Base-by-base conservation (phyloP, 2,113 vertebrate genomes). In the Leptocoma aspasia region DNA sequence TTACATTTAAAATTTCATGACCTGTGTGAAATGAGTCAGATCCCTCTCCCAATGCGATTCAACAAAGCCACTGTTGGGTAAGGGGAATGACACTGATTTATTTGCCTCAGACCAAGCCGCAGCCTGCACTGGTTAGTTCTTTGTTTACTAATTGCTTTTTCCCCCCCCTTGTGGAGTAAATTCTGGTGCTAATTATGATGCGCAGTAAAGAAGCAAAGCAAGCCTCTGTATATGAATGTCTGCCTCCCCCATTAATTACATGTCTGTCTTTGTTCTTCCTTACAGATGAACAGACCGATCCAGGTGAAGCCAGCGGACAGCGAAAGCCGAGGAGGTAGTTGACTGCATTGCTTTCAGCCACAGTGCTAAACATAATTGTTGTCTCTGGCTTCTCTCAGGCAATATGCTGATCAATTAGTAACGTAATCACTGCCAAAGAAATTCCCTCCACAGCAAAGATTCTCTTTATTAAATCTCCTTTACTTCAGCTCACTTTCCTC, bases 301-400 rank as follows among this genome's bases (percentile, higher is more conserved):
- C 99, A 99, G 98, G 99, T 99, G 99, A 99, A 99, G 97, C 99
- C 99, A 47, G 99, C 99, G 80, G 99, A 99, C 99, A 99, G 99
- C 85, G 99, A 99, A 98, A 99, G 99, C 97, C 99, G 99, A 98
- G 99, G 99, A 99, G 99, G 99, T 99, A 99, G 98, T 98, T 98
- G 97, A 98, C 97, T 98, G 97, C 95, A 96, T 98, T 98, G 97
- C 96, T 97, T 97, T 97, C 94, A 97, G 94, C 88, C 92, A 97
- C 91, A 56, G 68, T 79, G 85, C 94, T 97, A 95, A 96, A 92
- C 95, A 95, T 95, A 96, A 96, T 95, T 96, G 95, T 97, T 95
- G 96, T 96, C 94, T 97, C 96, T 97, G 89, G 84, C 95, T 95
- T 93, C 93, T 97, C 94, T 96, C 90, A 93, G 93, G 96, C 96